Percentiles rank a stretch among this genome's conserved stretches.
phyloP scores from a whole-genome alignment of 2,797 vertebrate species.

The Sebastes goodei region DNA sequence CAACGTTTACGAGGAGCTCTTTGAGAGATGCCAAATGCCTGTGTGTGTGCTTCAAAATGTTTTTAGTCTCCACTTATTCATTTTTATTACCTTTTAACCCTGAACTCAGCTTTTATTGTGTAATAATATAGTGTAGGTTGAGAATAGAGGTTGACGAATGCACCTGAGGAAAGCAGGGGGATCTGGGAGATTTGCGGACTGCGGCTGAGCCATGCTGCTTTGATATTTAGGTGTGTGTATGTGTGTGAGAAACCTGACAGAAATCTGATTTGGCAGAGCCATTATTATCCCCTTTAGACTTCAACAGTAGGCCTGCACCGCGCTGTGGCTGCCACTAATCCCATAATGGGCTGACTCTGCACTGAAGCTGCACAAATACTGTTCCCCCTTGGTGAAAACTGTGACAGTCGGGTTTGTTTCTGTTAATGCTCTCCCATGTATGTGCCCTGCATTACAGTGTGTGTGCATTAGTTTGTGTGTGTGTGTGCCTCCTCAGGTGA shows the following conservation, averaged over 20 bases:
- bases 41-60: conserved; percentile 5
- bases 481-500: conserved; percentile 68
- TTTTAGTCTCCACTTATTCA: conserved; percentile 9
- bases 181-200: conserved; percentile 48
- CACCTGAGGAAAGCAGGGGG: conserved; percentile 29
- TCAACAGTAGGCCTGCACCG: conserved; percentile 56
- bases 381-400: conserved; percentile 56
- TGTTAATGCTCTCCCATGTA: conserved; percentile 46
- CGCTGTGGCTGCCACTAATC: conserved; percentile 65
- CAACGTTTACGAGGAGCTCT: conserved; percentile 31
- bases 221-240: conserved; percentile 29
- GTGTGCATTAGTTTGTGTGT: conserved; percentile 44
- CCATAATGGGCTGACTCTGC: conserved; percentile 74
- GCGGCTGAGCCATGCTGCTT: conserved; percentile 36
- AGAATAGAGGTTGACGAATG: conserved; percentile 17
- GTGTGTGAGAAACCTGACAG: conserved; percentile 61
- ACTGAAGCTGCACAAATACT: conserved; percentile 61
- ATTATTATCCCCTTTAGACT: conserved; percentile 72
- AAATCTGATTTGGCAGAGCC: conserved; percentile 69
- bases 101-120: conserved; percentile 29
- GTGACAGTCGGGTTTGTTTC: conserved; percentile 57
- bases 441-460: conserved; percentile 42
- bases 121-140: conserved; percentile 14
- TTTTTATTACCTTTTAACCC: conserved; percentile 50
- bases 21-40: conserved; percentile 27